A percentile compares a stretch with the other conserved stretches of the same genome.
These are phyloP conservation scores for Oreonectes daqikongensis DNA, from an alignment of 2,797 vertebrate species.

Conservation along the genomic window DNA sequence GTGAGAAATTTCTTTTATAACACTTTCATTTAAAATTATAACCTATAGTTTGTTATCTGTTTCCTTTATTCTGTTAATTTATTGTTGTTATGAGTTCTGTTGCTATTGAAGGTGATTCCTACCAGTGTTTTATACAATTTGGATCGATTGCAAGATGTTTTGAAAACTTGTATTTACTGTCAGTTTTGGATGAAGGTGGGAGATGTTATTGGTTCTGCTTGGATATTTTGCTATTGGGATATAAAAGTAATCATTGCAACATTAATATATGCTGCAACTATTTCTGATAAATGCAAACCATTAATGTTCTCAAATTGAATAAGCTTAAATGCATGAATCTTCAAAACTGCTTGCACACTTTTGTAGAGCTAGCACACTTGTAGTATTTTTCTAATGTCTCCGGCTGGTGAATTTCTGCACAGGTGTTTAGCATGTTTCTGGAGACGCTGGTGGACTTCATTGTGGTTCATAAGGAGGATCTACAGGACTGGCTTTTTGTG, in stretches of 20 bases:
- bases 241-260: slow-evolving; percentile 9
- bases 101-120: no score
- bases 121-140: no score
- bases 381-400: slow-evolving; percentile 2
- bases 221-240: neutral
- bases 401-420: slow-evolving; percentile 61
- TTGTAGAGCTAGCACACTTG: no score
- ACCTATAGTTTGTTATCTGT: neutral
- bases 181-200: neutral
- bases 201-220: slow-evolving; percentile 12
- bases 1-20: no score
- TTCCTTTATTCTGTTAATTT: neutral
- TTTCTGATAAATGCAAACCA: slow-evolving; percentile 4
- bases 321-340: slow-evolving; percentile 17
- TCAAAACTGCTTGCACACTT: neutral
- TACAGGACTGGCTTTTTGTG: slow-evolving; percentile 96
- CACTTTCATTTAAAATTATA: no score
- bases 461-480: slow-evolving; percentile 91
- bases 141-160: neutral
- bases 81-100: no score
- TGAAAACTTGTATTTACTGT: neutral
- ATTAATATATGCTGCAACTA: neutral
- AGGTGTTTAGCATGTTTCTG: slow-evolving; percentile 99
- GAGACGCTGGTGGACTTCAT: slow-evolving; percentile 97
- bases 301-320: neutral